Conservation (phyloP, 2,113 vertebrate species). For the Sisor rabdophorus region DNA sequence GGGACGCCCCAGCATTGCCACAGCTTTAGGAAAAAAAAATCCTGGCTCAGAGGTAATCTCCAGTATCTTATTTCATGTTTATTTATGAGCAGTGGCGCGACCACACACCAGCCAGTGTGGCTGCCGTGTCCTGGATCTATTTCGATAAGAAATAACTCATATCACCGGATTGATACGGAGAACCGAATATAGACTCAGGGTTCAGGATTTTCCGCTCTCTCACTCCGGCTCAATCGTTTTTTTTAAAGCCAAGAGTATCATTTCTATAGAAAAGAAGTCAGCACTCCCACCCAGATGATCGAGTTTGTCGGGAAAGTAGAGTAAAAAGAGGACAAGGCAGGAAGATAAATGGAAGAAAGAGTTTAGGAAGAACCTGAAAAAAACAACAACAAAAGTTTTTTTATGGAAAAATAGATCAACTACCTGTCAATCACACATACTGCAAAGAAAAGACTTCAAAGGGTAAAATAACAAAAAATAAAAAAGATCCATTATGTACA, state of each 20-base stretch:
- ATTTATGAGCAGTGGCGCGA: conserved; percentile 46
- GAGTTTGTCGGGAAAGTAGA: not conserved
- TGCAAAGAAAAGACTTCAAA: too few relatives aligned
- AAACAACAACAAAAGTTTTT: too few relatives aligned
- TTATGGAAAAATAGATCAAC: too few relatives aligned
- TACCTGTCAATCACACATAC: too few relatives aligned
- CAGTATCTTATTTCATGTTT: conserved; percentile 36
- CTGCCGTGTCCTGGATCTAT: conserved; percentile 44
- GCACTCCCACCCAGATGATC: too few relatives aligned
- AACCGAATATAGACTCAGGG: conserved; percentile 26
- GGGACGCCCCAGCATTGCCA: conserved; percentile 22
- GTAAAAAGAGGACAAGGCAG: not conserved
- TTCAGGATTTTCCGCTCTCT: conserved; percentile 18
- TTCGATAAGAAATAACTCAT: conserved; percentile 54
- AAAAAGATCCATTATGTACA: too few relatives aligned
- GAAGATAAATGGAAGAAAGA: not conserved
- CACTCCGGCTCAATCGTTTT: conserved; percentile 12
- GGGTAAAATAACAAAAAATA: too few relatives aligned
- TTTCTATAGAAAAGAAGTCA: not conserved
- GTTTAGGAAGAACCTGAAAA: too few relatives aligned
- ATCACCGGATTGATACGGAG: conserved; percentile 34
- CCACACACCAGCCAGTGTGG: conserved; percentile 38
- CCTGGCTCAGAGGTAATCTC: conserved; percentile 23
- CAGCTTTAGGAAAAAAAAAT: conserved; percentile 13
- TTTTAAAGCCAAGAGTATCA: not conserved